phyloP scores from a whole-genome alignment of 2,113 vertebrate genomes.

The Gopherus flavomarginatus region DNA sequence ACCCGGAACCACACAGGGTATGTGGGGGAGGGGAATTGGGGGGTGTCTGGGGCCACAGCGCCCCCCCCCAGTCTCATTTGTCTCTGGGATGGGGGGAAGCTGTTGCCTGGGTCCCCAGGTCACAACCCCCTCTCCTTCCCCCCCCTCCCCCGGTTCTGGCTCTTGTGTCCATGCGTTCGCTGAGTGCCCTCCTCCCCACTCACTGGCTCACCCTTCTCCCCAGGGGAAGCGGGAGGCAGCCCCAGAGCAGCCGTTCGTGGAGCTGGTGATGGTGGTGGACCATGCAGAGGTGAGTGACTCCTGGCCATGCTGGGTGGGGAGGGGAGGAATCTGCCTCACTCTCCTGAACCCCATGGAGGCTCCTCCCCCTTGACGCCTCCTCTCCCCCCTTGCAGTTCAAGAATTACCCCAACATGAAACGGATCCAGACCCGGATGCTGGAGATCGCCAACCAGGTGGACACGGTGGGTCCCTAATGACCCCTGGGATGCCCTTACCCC shows the following conservation, averaged over 20 bases:
- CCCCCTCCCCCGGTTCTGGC: fast-evolving
- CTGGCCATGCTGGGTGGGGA: fast-evolving
- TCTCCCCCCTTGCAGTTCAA: slow-evolving; percentile 75
- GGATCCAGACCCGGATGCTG: slow-evolving; percentile 83
- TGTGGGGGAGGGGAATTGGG: background rate
- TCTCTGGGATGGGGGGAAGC: background rate
- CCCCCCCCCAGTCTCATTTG: background rate
- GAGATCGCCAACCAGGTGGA: slow-evolving; percentile 92
- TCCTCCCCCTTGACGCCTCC: fast-evolving
- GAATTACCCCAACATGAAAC: slow-evolving; percentile 81
- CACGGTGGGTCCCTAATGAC: slow-evolving; percentile 75
- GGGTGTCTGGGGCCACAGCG: background rate
- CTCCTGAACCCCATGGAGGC: background rate
- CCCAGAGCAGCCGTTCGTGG: slow-evolving; percentile 86
- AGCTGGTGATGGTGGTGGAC: slow-evolving; percentile 93
- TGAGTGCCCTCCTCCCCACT: fast-evolving
- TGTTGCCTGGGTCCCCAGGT: no score
- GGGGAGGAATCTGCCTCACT: no score
- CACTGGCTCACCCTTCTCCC: background rate
- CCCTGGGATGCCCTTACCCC: background rate
- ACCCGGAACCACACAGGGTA: slow-evolving; percentile 72
- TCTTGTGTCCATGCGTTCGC: fast-evolving
- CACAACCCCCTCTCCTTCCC: no score
- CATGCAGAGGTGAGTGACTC: slow-evolving; percentile 84
- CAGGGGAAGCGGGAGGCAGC: slow-evolving; percentile 81